Evolutionary conservation across 2,797 vertebrate species (phyloP).

Genomic region (Sebastes vulpes): DNA sequence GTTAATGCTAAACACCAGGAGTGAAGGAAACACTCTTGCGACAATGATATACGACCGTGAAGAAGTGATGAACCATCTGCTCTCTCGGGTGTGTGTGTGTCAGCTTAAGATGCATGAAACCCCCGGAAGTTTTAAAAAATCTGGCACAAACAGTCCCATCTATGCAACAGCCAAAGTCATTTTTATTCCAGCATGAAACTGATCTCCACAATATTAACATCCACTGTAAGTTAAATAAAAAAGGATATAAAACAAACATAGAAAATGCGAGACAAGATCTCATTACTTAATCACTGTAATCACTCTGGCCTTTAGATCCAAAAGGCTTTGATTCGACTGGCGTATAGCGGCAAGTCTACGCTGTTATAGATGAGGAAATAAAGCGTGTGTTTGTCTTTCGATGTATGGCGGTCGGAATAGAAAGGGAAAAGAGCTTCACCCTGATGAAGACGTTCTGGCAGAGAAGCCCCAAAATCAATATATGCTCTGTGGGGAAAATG

Average conservation of each 20-base stretch:
- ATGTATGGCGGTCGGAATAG: slow-evolving; percentile 30
- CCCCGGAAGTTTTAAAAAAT: slow-evolving; percentile 15
- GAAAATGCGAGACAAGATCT: slow-evolving; percentile 59
- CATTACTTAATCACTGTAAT: not conserved
- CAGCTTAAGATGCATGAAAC: slow-evolving; percentile 28
- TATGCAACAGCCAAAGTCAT: slow-evolving; percentile 47
- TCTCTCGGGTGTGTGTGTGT: not conserved
- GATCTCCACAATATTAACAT: slow-evolving; percentile 69
- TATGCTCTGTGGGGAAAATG: slow-evolving; percentile 60
- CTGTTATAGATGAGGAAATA: slow-evolving; percentile 16
- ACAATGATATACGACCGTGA: slow-evolving; percentile 28
- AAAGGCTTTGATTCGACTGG: slow-evolving; percentile 40
- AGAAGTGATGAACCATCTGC: slow-evolving; percentile 67
- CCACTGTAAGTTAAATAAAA: slow-evolving; percentile 76
- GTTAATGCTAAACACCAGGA: slow-evolving; percentile 20
- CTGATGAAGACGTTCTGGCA: slow-evolving; percentile 69
- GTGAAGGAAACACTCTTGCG: slow-evolving; percentile 32
- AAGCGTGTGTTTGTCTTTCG: slow-evolving; percentile 29
- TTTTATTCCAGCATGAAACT: slow-evolving; percentile 76
- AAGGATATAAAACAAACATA: slow-evolving; percentile 72
- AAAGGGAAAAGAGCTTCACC: slow-evolving; percentile 34
- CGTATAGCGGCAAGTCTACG: not conserved
- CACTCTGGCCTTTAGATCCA: slow-evolving; percentile 27
- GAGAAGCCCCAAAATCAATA: slow-evolving; percentile 78
- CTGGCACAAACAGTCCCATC: slow-evolving; percentile 19